These are phyloP conservation scores for Chloroclystis v-ata DNA, from an alignment of 2,888 invertebrate genomes.

Conservation along the genomic window DNA sequence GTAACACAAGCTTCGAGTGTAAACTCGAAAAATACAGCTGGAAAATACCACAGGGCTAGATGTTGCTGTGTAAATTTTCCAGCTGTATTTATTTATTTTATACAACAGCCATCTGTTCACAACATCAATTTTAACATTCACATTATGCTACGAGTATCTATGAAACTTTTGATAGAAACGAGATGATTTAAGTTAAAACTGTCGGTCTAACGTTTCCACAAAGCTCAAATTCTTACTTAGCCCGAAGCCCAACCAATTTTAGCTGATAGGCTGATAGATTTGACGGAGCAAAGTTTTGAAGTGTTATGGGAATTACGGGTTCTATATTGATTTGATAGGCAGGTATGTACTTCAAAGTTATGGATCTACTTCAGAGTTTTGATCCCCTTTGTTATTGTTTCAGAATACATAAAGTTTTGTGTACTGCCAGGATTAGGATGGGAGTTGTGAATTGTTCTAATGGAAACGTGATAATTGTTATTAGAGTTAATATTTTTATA, in stretches of 20 bases:
- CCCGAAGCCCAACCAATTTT: slow-evolving; percentile 5
- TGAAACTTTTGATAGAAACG: too few species aligned
- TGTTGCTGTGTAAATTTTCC: too few species aligned
- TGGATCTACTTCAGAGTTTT: slow-evolving; percentile 1
- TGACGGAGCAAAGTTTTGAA: slow-evolving; percentile 12
- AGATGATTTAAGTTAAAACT: too few species aligned
- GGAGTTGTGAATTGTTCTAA: slow-evolving; percentile 2
- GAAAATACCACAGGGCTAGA: too few species aligned
- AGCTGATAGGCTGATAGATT: slow-evolving; percentile 7
- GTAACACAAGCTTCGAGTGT: too few species aligned
- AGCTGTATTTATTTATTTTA: too few species aligned
- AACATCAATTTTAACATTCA: too few species aligned
- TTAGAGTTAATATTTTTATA: neutral
- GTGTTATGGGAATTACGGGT: slow-evolving; percentile 8
- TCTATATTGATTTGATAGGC: slow-evolving; percentile 7
- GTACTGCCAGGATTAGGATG: slow-evolving; percentile 1
- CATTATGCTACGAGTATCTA: too few species aligned
- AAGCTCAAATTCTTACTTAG: neutral
- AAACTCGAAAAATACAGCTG: too few species aligned
- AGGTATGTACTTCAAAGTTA: neutral
- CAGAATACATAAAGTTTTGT: neutral
- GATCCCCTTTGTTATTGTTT: slow-evolving; percentile 10
- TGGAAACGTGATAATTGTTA: neutral
- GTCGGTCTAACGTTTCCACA: neutral
- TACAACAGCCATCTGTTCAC: too few species aligned